phyloP scores from a whole-genome alignment of 2,888 invertebrate genomes.

The Ochropleura plecta region DNA sequence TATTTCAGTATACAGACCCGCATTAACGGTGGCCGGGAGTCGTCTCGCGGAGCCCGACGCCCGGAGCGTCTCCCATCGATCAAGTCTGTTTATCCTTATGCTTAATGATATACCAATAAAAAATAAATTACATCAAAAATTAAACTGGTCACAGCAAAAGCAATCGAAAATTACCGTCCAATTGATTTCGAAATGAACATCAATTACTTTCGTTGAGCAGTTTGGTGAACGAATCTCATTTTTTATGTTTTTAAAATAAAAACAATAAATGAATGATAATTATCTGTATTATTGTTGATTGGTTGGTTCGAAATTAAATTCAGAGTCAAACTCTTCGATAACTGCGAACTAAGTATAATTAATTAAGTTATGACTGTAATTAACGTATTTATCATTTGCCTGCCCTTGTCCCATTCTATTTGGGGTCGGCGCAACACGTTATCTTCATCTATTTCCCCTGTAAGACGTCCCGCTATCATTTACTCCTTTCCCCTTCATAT shows the following conservation, averaged over 20 bases:
- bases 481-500: no score
- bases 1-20: no score
- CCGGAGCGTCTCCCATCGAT: not conserved
- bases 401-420: no score
- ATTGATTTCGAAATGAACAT: conserved; percentile 55
- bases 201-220: conserved; percentile 58
- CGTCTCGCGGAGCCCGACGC: no score
- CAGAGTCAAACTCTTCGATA: conserved; percentile 31
- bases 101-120: conserved; percentile 19
- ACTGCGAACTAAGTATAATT: conserved; percentile 15
- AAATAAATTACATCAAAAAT: conserved; percentile 31
- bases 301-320: conserved; percentile 38
- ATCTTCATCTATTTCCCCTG: no score
- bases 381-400: not conserved
- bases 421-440: no score
- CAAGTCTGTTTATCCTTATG: no score
- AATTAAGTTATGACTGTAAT: not conserved
- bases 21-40: no score
- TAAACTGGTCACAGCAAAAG: conserved; percentile 47
- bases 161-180: conserved; percentile 55
- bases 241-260: conserved; percentile 46
- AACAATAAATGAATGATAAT: conserved; percentile 32
- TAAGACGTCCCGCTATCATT: no score
- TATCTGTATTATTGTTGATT: conserved; percentile 52
- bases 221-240: conserved; percentile 38